phyloP scores from a whole-genome alignment of 2,113 vertebrate genomes.

The Dissostichus mawsoni region DNA sequence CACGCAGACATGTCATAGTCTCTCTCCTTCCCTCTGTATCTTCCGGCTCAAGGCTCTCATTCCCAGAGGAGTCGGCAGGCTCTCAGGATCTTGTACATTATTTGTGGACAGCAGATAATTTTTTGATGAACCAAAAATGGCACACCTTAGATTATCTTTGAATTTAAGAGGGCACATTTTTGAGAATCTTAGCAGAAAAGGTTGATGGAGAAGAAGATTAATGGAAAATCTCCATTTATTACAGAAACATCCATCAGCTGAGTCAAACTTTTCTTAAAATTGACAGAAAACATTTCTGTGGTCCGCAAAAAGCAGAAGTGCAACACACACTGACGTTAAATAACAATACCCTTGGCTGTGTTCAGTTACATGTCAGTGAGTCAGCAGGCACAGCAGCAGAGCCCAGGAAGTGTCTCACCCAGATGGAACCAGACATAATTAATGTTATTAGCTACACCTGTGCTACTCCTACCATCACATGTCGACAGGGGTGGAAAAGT shows the following conservation, averaged over 20 bases:
- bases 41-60: slow-evolving; percentile 52
- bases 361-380: not conserved
- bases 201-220: too few species aligned
- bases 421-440: not conserved
- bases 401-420: not conserved
- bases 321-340: too few species aligned
- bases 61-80: slow-evolving; percentile 65
- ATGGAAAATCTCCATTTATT: too few species aligned
- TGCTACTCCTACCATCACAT: not conserved
- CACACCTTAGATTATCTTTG: not conserved
- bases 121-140: slow-evolving; percentile 64
- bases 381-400: not conserved
- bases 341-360: not conserved
- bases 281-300: too few species aligned
- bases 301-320: too few species aligned
- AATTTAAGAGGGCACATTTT: too few species aligned
- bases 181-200: too few species aligned
- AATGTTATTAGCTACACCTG: slow-evolving; percentile 9
- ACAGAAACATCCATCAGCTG: too few species aligned
- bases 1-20: not conserved
- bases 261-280: too few species aligned
- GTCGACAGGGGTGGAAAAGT: not conserved
- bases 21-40: slow-evolving; percentile 38
- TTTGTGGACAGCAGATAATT: slow-evolving; percentile 73
- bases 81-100: slow-evolving; percentile 61